phyloP scores from a whole-genome alignment of 2,797 vertebrate genomes.

The Sebastes matsubarae region DNA sequence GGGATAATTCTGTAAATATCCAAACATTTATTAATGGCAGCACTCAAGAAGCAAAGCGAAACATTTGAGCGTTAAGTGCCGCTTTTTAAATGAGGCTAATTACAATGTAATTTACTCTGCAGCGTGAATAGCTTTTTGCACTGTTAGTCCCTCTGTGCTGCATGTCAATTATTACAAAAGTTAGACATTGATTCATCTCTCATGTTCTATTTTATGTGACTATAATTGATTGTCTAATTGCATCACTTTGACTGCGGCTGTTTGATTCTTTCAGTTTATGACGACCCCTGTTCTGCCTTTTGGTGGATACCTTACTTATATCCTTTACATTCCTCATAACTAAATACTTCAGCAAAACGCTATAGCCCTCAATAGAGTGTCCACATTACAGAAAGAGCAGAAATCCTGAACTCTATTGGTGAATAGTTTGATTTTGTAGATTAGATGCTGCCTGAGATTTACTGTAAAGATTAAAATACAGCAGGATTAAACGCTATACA shows the following conservation, averaged over 20 bases:
- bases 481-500: not conserved
- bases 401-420: not conserved
- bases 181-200: not conserved
- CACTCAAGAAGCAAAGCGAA: slow-evolving; percentile 20
- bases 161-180: not conserved
- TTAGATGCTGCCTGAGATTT: not conserved
- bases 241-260: slow-evolving; percentile 14
- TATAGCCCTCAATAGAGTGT: slow-evolving; percentile 1
- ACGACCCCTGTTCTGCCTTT: not conserved
- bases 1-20: slow-evolving; percentile 27
- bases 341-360: slow-evolving; percentile 12
- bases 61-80: slow-evolving; percentile 7
- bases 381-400: not conserved
- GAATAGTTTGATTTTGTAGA: not conserved
- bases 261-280: not conserved
- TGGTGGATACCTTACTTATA: not conserved
- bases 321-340: not conserved
- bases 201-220: slow-evolving; percentile 20
- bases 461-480: not conserved
- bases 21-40: slow-evolving; percentile 41
- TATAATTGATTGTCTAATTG: slow-evolving; percentile 32
- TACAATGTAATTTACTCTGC: slow-evolving; percentile 27
- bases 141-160: not conserved
- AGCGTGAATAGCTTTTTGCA: slow-evolving; percentile 22
- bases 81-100: slow-evolving; percentile 31